Base-by-base conservation (phyloP, 2,888 invertebrate genomes). In the Nezara viridula region DNA sequence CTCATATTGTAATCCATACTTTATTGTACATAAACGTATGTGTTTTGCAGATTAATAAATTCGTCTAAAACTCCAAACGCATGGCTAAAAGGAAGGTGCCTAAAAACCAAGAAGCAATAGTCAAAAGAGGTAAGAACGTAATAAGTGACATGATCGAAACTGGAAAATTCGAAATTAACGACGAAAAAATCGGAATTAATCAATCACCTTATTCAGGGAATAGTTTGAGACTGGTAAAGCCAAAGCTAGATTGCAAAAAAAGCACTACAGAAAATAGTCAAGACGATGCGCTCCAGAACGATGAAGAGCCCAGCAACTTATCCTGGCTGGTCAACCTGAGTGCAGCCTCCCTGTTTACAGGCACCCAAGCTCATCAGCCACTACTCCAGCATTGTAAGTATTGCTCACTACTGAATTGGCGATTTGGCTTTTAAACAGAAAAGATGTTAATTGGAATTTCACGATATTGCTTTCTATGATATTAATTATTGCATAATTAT, bases 291-390 rank as follows among this genome's bases (percentile, higher is more conserved):
- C 40, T n/a, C 14, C 44, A 37, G 27, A 88, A 89, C 40, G 91
- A 89, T 21, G 90, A 90, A 27, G 90, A 86, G 16, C 87, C 90
- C 60, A 89, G 89, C 40, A 91, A 91, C 89, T 86, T 92, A 19
- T 91, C 91, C 10, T 92, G 92, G 92, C 90, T 92, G 86, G 90
- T 92, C 89, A 91, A 91, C 86, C 91, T 92, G 89, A 91, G 92
- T 85, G 91, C 92, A 32, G 91, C 92, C 47, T 92, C 91, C 14
- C 90, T 92, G 27, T 92, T 92, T 88, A 37, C 47, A 6, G 91
- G 44, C 0, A 7, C 87, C 14, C 87, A 87, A 44, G 0, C 40
- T 19, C 24, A 81, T 44, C 77, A 77, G 24, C 24, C 77, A 16
- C 2, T 10, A 9, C 9, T 44, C 2, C 81, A 40, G 2, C 44